Percentiles rank a stretch among this genome's conserved stretches.
Conservation (phyloP, 2,113 vertebrate species). For the Tinamus guttatus region DNA sequence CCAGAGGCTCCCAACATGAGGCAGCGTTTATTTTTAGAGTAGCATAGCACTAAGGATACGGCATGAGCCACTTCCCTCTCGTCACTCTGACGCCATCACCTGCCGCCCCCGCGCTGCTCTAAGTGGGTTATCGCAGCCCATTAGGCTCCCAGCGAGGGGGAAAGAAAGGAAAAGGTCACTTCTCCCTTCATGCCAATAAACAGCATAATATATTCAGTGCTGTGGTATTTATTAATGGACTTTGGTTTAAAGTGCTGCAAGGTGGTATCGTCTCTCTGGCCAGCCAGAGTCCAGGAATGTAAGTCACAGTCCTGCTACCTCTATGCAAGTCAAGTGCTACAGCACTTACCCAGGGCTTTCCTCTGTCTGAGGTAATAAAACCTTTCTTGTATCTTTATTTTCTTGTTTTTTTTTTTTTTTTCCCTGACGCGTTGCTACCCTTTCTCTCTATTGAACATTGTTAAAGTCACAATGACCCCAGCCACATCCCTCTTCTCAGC, state of each 20-base stretch:
- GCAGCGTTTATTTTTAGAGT: slow-evolving; percentile 8
- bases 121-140: slow-evolving; percentile 10
- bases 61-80: not conserved
- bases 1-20: not conserved
- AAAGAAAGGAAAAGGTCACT: slow-evolving; percentile 5
- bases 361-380: not conserved
- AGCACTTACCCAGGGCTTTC: not conserved
- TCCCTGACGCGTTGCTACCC: not conserved
- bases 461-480: not conserved
- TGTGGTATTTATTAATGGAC: not conserved
- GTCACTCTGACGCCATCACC: slow-evolving; percentile 49
- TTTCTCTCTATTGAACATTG: not conserved
- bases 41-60: not conserved
- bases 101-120: not conserved
- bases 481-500: not conserved
- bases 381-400: not conserved
- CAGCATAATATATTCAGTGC: not conserved
- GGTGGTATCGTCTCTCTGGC: not conserved
- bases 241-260: not conserved
- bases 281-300: rapidly evolving
- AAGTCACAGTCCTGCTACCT: not conserved
- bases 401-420: not conserved
- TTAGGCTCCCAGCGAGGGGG: not conserved
- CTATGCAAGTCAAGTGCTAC: not conserved
- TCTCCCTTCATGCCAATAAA: not conserved